Evolutionary conservation across 2,888 invertebrate species (phyloP).

Genomic region (Nomada fabriciana): DNA sequence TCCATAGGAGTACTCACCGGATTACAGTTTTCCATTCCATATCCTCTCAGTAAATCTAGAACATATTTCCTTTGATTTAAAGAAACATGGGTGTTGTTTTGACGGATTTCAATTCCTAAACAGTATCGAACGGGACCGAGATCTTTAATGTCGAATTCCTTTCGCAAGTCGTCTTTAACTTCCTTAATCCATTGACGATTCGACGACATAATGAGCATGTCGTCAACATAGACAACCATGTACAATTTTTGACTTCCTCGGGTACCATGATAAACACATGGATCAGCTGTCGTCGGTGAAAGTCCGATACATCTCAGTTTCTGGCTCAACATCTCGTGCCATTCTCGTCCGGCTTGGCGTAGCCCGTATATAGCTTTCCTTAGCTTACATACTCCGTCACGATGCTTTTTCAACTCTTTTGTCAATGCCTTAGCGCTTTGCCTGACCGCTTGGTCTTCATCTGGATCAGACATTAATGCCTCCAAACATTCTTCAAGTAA

Average conservation of each 20-base stretch:
- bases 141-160: background rate
- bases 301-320: slow-evolving; percentile 2
- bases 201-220: slow-evolving; percentile 1
- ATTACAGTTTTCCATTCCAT: no score
- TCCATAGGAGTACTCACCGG: no score
- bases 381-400: background rate
- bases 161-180: background rate
- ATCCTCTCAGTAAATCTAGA: no score
- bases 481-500: no score
- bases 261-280: slow-evolving; percentile 7
- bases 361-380: background rate
- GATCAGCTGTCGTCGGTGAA: slow-evolving; percentile 1
- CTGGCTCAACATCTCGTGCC: background rate
- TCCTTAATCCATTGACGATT: no score
- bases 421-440: background rate
- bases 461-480: no score
- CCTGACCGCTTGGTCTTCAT: background rate
- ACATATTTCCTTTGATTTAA: no score
- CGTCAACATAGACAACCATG: slow-evolving; percentile 21
- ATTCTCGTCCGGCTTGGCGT: slow-evolving; percentile 11
- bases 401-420: no score
- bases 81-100: no score
- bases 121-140: no score
- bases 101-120: no score
- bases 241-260: slow-evolving; percentile 8